phyloP scores from a whole-genome alignment of 2,113 vertebrate genomes.

The Anhinga anhinga region DNA sequence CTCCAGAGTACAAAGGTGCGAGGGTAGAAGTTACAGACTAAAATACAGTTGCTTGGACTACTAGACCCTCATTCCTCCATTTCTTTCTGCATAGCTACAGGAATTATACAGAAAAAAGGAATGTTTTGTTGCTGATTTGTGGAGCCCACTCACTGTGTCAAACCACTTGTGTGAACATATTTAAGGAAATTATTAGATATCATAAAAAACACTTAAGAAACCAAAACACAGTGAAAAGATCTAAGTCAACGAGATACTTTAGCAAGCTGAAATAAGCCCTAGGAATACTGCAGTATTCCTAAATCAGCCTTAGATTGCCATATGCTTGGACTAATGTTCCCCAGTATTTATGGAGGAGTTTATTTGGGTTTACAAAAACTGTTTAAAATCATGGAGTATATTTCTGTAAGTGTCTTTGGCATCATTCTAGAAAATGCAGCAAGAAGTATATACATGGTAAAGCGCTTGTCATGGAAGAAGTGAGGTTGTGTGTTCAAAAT shows the following conservation, averaged over 20 bases:
- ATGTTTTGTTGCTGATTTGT: background rate
- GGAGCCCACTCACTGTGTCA: background rate
- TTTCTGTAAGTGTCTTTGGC: background rate
- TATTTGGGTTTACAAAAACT: background rate
- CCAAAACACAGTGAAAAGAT: background rate
- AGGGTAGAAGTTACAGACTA: background rate
- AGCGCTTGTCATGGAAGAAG: background rate
- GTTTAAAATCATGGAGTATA: background rate
- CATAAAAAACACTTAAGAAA: background rate
- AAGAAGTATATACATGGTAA: background rate
- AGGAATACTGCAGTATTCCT: background rate
- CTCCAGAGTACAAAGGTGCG: background rate
- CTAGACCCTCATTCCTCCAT: background rate
- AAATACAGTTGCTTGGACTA: background rate
- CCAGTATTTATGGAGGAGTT: background rate
- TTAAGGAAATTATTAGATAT: background rate
- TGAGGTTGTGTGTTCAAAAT: background rate
- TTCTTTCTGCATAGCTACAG: background rate
- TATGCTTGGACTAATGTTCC: background rate
- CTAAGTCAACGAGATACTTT: background rate
- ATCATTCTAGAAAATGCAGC: background rate
- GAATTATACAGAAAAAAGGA: background rate
- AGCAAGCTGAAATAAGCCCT: background rate
- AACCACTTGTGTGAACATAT: background rate
- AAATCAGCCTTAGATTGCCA: background rate